Percentiles rank a stretch among this genome's conserved stretches.
These are phyloP conservation scores for Busseola fusca DNA, from an alignment of 2,888 invertebrate genomes.

Conservation along the genomic window DNA sequence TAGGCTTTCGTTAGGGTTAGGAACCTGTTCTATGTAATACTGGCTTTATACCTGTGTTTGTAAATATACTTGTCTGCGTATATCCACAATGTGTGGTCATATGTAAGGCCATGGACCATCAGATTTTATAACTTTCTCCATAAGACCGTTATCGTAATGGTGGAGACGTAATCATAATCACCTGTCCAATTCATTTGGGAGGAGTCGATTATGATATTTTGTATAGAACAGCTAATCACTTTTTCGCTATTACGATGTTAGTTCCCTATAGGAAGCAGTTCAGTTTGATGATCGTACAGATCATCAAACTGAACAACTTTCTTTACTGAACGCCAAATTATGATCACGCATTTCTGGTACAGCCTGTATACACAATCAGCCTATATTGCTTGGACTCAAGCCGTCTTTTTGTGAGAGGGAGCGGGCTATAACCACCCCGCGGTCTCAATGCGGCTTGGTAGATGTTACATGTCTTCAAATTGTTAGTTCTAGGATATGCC, in stretches of 20 bases:
- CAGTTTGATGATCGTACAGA: neutral
- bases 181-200: neutral
- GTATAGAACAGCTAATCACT: too few species aligned
- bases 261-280: neutral
- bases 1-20: conserved; percentile 45
- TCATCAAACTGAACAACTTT: too few species aligned
- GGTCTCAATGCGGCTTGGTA: neutral
- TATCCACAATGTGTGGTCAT: neutral
- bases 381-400: neutral
- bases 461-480: too few species aligned
- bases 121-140: neutral
- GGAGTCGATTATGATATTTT: too few species aligned
- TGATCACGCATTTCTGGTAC: too few species aligned
- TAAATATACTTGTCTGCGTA: neutral
- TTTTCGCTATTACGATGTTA: neutral
- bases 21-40: conserved; percentile 11
- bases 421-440: neutral
- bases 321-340: too few species aligned
- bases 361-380: neutral
- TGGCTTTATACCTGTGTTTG: conserved; percentile 21
- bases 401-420: neutral
- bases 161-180: neutral
- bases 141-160: neutral
- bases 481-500: neutral
- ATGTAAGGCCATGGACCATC: neutral